Evolutionary conservation across 2,113 vertebrate species (phyloP), one percentile per base, ranked within the genome.

Genomic region (Corythornis vintsioides): DNA sequence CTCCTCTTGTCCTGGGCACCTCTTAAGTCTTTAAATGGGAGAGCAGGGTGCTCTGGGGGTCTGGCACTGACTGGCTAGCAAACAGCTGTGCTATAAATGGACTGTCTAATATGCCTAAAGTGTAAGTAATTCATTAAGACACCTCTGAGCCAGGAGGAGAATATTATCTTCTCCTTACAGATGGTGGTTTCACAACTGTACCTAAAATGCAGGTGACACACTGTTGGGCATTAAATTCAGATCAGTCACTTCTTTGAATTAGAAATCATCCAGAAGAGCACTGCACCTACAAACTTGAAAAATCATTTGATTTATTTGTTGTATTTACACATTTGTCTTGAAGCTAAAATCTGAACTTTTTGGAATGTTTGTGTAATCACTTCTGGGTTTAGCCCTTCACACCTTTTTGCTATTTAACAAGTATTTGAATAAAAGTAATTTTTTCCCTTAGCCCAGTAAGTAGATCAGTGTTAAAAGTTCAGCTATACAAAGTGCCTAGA

Each of bases 241-340:
- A 55, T 64, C n/a, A 45, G 8, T 16, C 84, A 50, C 10, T 45
- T 64, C 19, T 82, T 78, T 80, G 60, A 85, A 82, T 91, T 65
- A 50, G 38, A 94, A 95, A 65, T 56, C 81, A 92, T 53, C 33
- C 70, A 93, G 42, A 85, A 91, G 65, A 93, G 69, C 72, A 92
- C 1, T 67, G 74, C 42, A 90, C 52, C 83, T 96, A 91, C 35
- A 83, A 43, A 61, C 59, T 65, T 90, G 86, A 74, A 73, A 96
- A 95, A 94, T 18, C 28, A 82, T 79, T 93, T 61, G 40, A 78
- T 96, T 94, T 90, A 94, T 95, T 94, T 88, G 65, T 92, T 94
- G 61, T 89, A 90, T 88, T 92, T 95, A 95, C 75, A 94, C 7
- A 38, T 56, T 33, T 74, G 31, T 83, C 83, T 89, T 95, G 47